Evolutionary conservation across 2,888 invertebrate species (phyloP).

Genomic region (Scaptomyza tumidula): DNA sequence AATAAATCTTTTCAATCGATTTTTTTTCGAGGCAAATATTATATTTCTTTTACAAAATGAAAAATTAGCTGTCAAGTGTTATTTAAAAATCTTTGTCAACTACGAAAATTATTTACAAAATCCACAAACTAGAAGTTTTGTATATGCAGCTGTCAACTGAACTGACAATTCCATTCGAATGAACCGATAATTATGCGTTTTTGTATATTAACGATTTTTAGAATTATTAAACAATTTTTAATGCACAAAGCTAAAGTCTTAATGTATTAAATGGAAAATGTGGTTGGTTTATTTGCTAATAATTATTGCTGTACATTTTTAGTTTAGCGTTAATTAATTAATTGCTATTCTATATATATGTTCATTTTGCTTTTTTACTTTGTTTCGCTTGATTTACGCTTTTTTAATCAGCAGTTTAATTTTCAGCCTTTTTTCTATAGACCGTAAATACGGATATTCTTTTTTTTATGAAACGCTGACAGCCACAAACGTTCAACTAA

Average conservation of each 20-base stretch:
- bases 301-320: neutral
- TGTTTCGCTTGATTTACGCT: neutral
- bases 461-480: slow-evolving; percentile 59
- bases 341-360: neutral
- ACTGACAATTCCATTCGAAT: neutral
- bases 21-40: slow-evolving; percentile 16
- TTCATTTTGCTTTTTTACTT: slow-evolving; percentile 1
- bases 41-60: slow-evolving; percentile 16
- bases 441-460: slow-evolving; percentile 4
- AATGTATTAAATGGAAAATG: neutral
- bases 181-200: neutral
- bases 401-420: slow-evolving; percentile 27
- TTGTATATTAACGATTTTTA: too few species aligned
- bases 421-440: slow-evolving; percentile 13
- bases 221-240: neutral
- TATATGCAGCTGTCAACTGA: neutral
- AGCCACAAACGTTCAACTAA: slow-evolving; percentile 62
- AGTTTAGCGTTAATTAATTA: neutral
- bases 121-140: neutral
- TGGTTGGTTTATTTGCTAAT: neutral
- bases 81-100: neutral
- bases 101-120: neutral
- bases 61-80: slow-evolving; percentile 24
- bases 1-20: too few species aligned
- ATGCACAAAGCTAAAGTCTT: neutral